Base-by-base conservation (phyloP, 2,113 vertebrate species). In the Orcinus orca region DNA sequence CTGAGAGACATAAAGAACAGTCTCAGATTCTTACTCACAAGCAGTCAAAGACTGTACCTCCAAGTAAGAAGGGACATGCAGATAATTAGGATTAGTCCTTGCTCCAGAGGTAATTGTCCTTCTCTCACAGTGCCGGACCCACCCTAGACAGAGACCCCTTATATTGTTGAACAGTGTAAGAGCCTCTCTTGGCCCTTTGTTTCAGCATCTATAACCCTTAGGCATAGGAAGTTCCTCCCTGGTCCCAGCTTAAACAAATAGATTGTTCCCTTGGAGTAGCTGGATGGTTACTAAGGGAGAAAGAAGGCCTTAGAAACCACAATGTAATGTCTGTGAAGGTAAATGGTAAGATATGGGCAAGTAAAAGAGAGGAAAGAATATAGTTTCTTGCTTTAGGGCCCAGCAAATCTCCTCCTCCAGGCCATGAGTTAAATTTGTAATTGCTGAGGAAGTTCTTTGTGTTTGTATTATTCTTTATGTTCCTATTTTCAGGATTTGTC, bases 401-500 rank as follows among this genome's bases (percentile, higher is more conserved):
- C 53, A 80, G 23, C 26, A 82, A 29, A 67, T 80, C 14, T 11
- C 62, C 47, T 85, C 38, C 73, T 55, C 8, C 12, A 80, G 55
- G 9, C 47, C 21, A 17, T 47, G 21, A 93, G 70, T 91, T 80
- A 88, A 71, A 36, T 84, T 63, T 73, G 14, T 88, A 77, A 88
- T 71, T 90, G 41, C 89, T 58, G 15, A 86, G 55, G 23, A 36
- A 41, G 67, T 83, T 93, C 81, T 70, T 76, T 86, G 50, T 90
- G 38, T 90, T 68, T 38, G 23, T 95, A 33, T 74, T 77, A 55
- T 38, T 90, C 20, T 88, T 62, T 80, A 29, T 90, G 33, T 90
- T 92, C 73, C 80, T 87, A 17, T 58, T 95, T 95, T 95, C 77
- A 97, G 97, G 36, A 70, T 80, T 91, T 91, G 82, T 88, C 93